Base-by-base conservation (phyloP, 2,888 invertebrate species). In the Euplagia quadripunctaria region DNA sequence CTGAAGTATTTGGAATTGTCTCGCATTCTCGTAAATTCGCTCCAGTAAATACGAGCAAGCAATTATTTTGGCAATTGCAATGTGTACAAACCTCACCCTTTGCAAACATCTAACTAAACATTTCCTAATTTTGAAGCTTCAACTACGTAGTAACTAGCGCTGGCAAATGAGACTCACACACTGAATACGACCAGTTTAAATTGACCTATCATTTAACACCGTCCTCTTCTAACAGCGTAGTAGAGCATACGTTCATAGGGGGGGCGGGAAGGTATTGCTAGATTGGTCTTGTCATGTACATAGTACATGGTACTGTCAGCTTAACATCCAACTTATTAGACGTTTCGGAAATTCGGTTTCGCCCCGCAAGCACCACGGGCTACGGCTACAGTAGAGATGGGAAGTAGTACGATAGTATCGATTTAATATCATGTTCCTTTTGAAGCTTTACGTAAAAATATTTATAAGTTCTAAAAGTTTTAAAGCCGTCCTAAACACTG, bases 271-370 rank as follows among this genome's bases (percentile, higher is more conserved):
- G 91, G 76, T 91, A 92, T 87, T 70, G 77, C 69, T 80, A 77
- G 71, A 81, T 77, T 92, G 93, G 94, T 86, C 82, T 87, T 89
- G 91, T 91, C 93, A 90, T 89, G 91, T 93, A 93, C 90, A 92
- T 92, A 92, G 91, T 91, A 91, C 89, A 91, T 88, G 90, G 88
- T 90, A 89, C 92, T 92, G 94, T 93, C 90, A 88, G 92, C 90
- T 94, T 94, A 93, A 94, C 94, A 95, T 94, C 93, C 94, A 94
- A 95, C 94, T 95, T 95, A 95, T 95, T 95, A 95, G 94, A 95
- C 94, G 92, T 94, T 95, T 94, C 94, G 94, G 94, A 95, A 95
- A 95, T 95, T 94, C 93, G 94, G 94, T 95, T 94, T 94, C 89
- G 92, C 93, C 92, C 91, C 91, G 91, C 92, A 91, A 93, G 92